These are phyloP conservation scores for Bufo gargarizans DNA, from an alignment of 2,113 vertebrate species.

Conservation along the genomic window DNA sequence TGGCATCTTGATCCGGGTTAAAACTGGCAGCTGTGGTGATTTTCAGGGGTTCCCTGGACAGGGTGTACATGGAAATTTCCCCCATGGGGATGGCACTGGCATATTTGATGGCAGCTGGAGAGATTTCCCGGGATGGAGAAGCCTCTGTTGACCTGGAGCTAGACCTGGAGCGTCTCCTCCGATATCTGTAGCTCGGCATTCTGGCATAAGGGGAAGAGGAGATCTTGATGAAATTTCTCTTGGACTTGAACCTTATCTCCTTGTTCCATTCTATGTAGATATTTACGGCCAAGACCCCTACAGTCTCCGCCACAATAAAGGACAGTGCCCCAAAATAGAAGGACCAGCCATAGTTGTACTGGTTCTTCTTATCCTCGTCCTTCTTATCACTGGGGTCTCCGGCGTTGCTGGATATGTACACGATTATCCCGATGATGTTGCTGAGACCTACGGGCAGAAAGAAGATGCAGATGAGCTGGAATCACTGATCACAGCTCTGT, in stretches of 20 bases:
- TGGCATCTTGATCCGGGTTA: constrained; percentile 87
- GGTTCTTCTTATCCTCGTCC: constrained; percentile 94
- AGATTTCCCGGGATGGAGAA: constrained; percentile 87
- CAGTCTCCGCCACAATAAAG: constrained; percentile 94
- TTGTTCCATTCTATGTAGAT: constrained; percentile 98
- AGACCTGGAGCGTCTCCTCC: constrained; percentile 85
- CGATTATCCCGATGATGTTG: constrained; percentile 98
- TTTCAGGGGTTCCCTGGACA: constrained; percentile 87
- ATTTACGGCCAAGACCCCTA: constrained; percentile 95
- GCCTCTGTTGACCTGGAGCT: constrained; percentile 91
- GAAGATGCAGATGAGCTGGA: not conserved
- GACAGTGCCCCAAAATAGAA: constrained; percentile 98
- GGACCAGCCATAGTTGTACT: constrained; percentile 97
- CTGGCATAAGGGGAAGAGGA: constrained; percentile 93
- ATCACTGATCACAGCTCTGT: not conserved
- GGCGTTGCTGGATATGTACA: constrained; percentile 98
- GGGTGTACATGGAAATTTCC: constrained; percentile 95
- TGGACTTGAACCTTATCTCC: constrained; percentile 87
- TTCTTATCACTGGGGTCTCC: constrained; percentile 94
- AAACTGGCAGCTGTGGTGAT: constrained; percentile 84
- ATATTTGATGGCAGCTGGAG: constrained; percentile 85
- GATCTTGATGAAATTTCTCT: constrained; percentile 87
- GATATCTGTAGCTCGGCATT: constrained; percentile 94
- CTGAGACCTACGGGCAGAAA: constrained; percentile 82
- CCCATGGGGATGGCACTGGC: constrained; percentile 83